Base-by-base conservation (phyloP, 2,113 vertebrate species). In the Apaloderma vittatum region DNA sequence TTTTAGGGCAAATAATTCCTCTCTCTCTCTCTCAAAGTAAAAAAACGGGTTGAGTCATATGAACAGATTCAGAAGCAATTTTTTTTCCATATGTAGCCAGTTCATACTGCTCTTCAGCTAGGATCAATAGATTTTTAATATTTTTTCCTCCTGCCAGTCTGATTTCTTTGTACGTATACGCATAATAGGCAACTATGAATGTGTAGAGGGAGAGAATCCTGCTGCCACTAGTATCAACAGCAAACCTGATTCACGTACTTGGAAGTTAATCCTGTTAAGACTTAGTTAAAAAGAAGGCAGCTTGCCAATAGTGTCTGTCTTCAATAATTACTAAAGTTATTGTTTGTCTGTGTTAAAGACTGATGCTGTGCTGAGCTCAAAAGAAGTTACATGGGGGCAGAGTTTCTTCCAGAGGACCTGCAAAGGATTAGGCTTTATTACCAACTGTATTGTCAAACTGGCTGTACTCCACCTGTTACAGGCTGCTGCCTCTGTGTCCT, bases 91-190 rank as follows among this genome's bases (percentile, higher is more conserved):
- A 5, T 71, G 17, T 87, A 46, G 86, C 36, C 40, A 54, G 43
- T 82, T 77, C 49, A 77, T 22, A 67, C 22, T 43, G 19, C n/a
- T 96, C 61, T 89, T 77, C 48, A 91, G 37, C 34, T 75, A 63
- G 46, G 11, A 70, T 9, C 58, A 40, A 59, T 7, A n/a, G 19
- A 34, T 46, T 62, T 76, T 86, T 17, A 70, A 58, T 8, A 5
- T 22, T 34, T 68, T 40, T 12, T 13, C 34, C 8, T 23, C 61
- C 29, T 58, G 32, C 37, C 15, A 48, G 2, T 34, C 45, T 57
- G 14, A 93, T 68, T 63, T 90, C 22, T 77, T 85, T 49, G 15
- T 54, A 46, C 11, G 24, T 9, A 48, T 32, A 36, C 26, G 5
- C 12, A 6, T 30, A 67, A 59, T 5, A 71, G 66, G 34, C 21